Base-by-base conservation (phyloP, 2,113 vertebrate species). In the Thymallus thymallus region DNA sequence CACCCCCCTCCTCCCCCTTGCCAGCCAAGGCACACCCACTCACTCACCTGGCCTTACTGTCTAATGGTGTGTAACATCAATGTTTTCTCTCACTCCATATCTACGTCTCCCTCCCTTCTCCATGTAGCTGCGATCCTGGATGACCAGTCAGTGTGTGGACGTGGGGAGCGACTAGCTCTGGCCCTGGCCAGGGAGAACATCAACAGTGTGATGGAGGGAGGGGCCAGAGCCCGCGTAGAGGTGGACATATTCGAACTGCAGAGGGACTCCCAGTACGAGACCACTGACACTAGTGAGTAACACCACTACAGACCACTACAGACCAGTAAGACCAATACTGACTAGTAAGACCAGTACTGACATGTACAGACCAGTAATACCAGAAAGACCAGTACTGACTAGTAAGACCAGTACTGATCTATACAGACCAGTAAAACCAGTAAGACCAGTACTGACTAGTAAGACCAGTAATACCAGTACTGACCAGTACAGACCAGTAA, bases 161-260 rank as follows among this genome's bases (percentile, higher is more conserved):
- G 96, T 0, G 96, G 96, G 20, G 96, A 97, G 83, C 92, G 95
- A 68, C 88, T 96, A 82, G 96, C 96, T 3, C 86, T 97, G 85
- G 94, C 96, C 51, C 88, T 97, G 80, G 96, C 96, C 77, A 92
- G 95, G 41, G 96, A 97, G 82, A 96, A 96, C 86, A 96, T 97
- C 91, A 97, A 96, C 88, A 96, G 95, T 58, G 88, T 95, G 85
- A 94, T 94, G 69, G 95, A 96, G 86, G 94, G 93, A 68, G 92
- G 94, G 1, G 82, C 94, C 71, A 92, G 93, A 63, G 94, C 95
- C 62, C 92, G 95, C 2, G 95, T 97, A 75, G 96, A 97, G 84
- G 95, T 97, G 77, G 96, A 97, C 89, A 95, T 97, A 88, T 97
- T 96, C 7, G 96, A 97, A 89, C 91, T 97, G 83, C 95, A 95